These are phyloP conservation scores for Drosophila busckii DNA, from an alignment of 1,140 invertebrate genomes.

Conservation along the genomic window DNA sequence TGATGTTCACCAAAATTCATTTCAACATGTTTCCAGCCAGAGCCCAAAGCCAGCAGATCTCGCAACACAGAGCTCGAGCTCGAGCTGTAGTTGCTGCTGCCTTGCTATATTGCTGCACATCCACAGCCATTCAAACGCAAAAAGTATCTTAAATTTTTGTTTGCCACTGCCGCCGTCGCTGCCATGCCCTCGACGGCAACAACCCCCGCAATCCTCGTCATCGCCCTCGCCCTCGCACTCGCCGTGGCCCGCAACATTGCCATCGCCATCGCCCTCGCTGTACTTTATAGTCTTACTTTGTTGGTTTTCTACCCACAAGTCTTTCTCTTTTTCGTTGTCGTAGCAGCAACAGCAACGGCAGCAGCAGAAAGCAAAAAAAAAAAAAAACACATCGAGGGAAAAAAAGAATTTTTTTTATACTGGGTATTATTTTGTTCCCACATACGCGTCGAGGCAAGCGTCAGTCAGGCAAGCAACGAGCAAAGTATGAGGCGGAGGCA, in stretches of 20 bases:
- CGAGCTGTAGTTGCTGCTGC: slow-evolving; percentile 29
- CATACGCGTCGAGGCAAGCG: slow-evolving; percentile 69
- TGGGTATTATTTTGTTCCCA: slow-evolving; percentile 75
- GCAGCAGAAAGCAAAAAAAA: slow-evolving; percentile 27
- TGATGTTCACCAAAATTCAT: slow-evolving; percentile 65
- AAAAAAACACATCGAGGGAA: slow-evolving; percentile 59
- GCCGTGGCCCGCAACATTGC: not conserved
- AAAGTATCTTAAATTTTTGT: slow-evolving; percentile 74
- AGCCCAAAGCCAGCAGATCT: slow-evolving; percentile 40
- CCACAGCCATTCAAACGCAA: slow-evolving; percentile 53
- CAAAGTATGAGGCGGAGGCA: slow-evolving; percentile 21
- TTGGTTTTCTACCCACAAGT: slow-evolving; percentile 77
- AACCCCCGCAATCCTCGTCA: too few relatives aligned
- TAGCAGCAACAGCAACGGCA: slow-evolving; percentile 32
- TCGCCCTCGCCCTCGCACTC: not conserved
- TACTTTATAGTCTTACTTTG: slow-evolving; percentile 76
- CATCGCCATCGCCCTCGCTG: slow-evolving; percentile 20
- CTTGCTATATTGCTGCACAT: too few relatives aligned
- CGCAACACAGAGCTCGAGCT: slow-evolving; percentile 15
- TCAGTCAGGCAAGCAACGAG: slow-evolving; percentile 31
- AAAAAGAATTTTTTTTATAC: slow-evolving; percentile 65
- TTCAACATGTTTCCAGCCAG: slow-evolving; percentile 67
- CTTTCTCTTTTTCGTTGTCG: slow-evolving; percentile 76
- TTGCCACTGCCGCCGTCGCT: slow-evolving; percentile 22
- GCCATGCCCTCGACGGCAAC: too few relatives aligned